Evolutionary conservation across 2,888 invertebrate species (phyloP), one percentile per base, ranked within the genome.

Genomic region (Rapana venosa): DNA sequence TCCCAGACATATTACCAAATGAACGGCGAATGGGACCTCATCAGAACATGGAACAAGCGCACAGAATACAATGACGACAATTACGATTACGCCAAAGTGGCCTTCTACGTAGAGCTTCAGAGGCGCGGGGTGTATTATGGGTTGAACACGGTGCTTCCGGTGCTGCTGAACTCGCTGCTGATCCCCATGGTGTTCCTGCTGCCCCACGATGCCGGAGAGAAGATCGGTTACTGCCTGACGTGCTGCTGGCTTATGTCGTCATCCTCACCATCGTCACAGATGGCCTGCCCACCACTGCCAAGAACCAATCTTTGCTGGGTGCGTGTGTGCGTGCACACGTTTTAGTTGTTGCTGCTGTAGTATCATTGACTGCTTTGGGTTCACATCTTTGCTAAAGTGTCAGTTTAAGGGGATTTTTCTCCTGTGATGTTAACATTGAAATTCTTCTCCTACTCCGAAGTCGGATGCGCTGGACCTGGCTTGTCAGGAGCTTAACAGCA

Each of bases 181-280:
- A 89, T 90, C 61, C 90, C 90, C 17, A 74, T 92, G 85, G 91
- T 91, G 85, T 92, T 92, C 89, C 47, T 91, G 70, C 88, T 92
- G 86, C 92, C 92, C 32, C 85, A 91, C n/a, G 92, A 92, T 61
- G 87, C 90, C 66, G 92, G 92, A 36, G 92, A 92, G 89, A 92
- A 90, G 90, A 91, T 92, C 88, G 90, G 91, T 58, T 92, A 90
- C 90, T 91, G 91, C 22, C 88, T 92, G 88, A 91, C 61, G 90
- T 89, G 13, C 91, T 92, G 61, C 91, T 92, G 74, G 85, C 91
- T 26, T 91, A 91, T 56, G 91, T 91, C 85, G 92, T 92, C 35
- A 90, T 91, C 70, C 89, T 91, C 61, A 91, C 91, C 56, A 85
- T 92, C 26, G 90, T 92, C 74, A 79, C 91, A 32, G 90, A 90